Evolutionary conservation across 2,113 vertebrate species (phyloP).

Genomic region (Strix uralensis): DNA sequence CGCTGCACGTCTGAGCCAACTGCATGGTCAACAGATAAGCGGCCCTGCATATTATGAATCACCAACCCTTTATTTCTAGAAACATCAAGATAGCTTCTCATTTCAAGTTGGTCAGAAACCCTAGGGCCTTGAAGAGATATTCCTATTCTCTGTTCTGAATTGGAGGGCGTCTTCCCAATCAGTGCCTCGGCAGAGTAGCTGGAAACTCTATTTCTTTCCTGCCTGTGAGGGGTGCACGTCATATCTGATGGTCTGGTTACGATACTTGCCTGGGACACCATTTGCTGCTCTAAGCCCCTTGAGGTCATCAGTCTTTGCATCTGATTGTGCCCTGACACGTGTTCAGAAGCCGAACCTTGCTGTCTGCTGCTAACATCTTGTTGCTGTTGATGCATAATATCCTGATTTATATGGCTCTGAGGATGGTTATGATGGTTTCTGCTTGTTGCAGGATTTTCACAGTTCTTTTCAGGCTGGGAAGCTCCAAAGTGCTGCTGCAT

Average conservation of each 20-base stretch:
- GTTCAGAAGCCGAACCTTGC: constrained; percentile 74
- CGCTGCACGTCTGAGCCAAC: constrained; percentile 83
- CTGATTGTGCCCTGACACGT: constrained; percentile 76
- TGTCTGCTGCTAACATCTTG: constrained; percentile 82
- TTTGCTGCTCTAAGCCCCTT: constrained; percentile 89
- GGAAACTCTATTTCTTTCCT: constrained; percentile 93
- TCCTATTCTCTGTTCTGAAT: constrained; percentile 88
- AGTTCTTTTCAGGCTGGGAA: constrained; percentile 90
- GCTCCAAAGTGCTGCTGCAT: constrained; percentile 88
- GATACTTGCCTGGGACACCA: constrained; percentile 88
- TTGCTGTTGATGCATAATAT: constrained; percentile 79
- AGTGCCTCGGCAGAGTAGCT: constrained; percentile 97
- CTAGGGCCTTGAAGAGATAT: constrained; percentile 85
- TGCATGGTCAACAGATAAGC: constrained; percentile 80
- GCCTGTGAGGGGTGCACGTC: constrained; percentile 86
- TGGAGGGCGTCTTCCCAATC: constrained; percentile 91
- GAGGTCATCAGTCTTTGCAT: constrained; percentile 95
- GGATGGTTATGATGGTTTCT: constrained; percentile 81
- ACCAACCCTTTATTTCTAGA: constrained; percentile 86
- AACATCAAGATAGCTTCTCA: constrained; percentile 89
- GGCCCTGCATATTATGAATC: constrained; percentile 87
- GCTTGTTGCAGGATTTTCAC: constrained; percentile 83
- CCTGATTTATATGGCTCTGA: constrained; percentile 82
- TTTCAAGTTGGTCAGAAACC: constrained; percentile 89
- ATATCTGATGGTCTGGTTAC: constrained; percentile 89